phyloP scores from a whole-genome alignment of 2,888 invertebrate genomes.

The Nebria brevicollis region DNA sequence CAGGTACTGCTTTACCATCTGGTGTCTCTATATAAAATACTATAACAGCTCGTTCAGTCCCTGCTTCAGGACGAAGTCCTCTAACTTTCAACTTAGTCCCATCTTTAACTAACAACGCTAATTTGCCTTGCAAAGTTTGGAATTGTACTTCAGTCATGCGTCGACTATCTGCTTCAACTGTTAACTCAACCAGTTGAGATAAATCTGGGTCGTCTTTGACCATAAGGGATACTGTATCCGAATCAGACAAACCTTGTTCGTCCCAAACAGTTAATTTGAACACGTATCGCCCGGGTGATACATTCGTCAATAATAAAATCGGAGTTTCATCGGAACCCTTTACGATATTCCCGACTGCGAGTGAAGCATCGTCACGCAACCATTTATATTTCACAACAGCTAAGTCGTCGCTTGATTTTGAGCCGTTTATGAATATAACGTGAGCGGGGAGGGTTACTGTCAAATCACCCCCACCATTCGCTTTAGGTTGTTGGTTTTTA shows the following conservation, averaged over 20 bases:
- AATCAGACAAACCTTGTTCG: constrained; percentile 84
- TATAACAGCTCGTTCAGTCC: constrained; percentile 64
- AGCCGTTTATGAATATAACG: constrained; percentile 84
- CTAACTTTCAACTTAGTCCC: constrained; percentile 70
- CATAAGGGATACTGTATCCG: constrained; percentile 85
- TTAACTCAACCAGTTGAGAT: constrained; percentile 82
- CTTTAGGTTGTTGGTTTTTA: constrained; percentile 88
- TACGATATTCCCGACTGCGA: constrained; percentile 87
- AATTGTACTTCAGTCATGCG: constrained; percentile 76
- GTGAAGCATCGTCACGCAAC: constrained; percentile 78
- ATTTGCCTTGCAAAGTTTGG: constrained; percentile 80
- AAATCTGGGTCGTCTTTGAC: constrained; percentile 82
- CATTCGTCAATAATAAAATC: constrained; percentile 81
- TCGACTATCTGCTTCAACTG: constrained; percentile 78
- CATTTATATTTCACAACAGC: constrained; percentile 86
- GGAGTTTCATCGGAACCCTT: constrained; percentile 80
- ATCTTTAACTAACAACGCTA: constrained; percentile 81
- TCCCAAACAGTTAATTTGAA: constrained; percentile 91
- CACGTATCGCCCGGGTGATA: constrained; percentile 86
- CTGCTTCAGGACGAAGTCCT: constrained; percentile 64
- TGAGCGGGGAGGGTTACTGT: constrained; percentile 79
- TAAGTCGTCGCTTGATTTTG: constrained; percentile 86
- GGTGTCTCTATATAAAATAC: constrained; percentile 63
- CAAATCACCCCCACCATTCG: constrained; percentile 88
- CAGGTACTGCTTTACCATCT: constrained; percentile 64